Conservation (phyloP, 2,113 vertebrate species). For the Eurystomus gularis region DNA sequence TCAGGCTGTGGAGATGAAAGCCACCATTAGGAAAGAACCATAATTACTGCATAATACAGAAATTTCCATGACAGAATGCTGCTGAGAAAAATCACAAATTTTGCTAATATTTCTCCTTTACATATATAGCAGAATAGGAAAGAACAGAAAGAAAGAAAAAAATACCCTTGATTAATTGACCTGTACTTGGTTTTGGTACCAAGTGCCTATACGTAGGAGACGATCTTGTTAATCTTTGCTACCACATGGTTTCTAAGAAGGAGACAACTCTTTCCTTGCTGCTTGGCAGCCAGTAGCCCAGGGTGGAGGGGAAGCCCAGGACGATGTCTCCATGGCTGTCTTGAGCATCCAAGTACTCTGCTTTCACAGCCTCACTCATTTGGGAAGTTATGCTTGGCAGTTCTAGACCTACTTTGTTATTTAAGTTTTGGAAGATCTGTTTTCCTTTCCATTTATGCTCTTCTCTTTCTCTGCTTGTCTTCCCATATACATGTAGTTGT, state of each 20-base stretch:
- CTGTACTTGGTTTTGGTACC: neutral
- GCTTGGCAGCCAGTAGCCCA: neutral
- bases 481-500: neutral
- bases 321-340: neutral
- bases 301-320: fast-evolving
- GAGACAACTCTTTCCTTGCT: neutral
- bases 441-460: neutral
- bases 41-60: constrained; percentile 23
- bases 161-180: neutral
- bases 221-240: neutral
- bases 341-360: neutral
- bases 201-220: neutral
- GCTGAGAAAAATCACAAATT: neutral
- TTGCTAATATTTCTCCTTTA: constrained; percentile 19
- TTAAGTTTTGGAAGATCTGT: neutral
- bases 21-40: constrained; percentile 2
- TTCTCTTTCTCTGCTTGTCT: constrained; percentile 17
- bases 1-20: constrained; percentile 27
- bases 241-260: neutral
- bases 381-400: neutral
- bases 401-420: neutral
- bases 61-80: constrained; percentile 33
- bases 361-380: neutral
- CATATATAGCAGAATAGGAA: neutral
- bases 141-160: neutral